These are phyloP conservation scores for Drosophila simulans DNA, from an alignment of 1,140 invertebrate genomes.

Conservation along the genomic window DNA sequence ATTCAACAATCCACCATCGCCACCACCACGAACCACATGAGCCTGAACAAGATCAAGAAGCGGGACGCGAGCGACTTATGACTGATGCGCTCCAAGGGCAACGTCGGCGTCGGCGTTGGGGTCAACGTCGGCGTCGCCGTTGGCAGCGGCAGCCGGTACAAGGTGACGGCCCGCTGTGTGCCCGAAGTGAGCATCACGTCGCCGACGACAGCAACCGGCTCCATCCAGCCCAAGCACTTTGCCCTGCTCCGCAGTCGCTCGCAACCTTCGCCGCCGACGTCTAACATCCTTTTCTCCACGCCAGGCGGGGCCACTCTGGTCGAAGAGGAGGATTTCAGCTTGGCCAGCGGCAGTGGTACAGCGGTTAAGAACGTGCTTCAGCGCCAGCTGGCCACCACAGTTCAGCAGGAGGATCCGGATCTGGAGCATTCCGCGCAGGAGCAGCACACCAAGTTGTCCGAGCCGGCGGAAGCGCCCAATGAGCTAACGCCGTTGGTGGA, in stretches of 20 bases:
- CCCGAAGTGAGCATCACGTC: slow-evolving; percentile 83
- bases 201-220: slow-evolving; percentile 59
- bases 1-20: slow-evolving; percentile 59
- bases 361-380: slow-evolving; percentile 68
- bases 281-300: slow-evolving; percentile 83
- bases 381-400: slow-evolving; percentile 67
- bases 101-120: slow-evolving; percentile 49
- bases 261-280: slow-evolving; percentile 61
- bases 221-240: slow-evolving; percentile 70
- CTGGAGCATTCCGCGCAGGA: slow-evolving; percentile 38
- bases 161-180: slow-evolving; percentile 83
- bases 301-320: slow-evolving; percentile 79
- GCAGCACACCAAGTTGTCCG: slow-evolving; percentile 29
- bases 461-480: slow-evolving; percentile 53
- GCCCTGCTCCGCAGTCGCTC: slow-evolving; percentile 75
- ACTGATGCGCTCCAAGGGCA: slow-evolving; percentile 80
- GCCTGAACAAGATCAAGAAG: slow-evolving; percentile 84
- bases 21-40: slow-evolving; percentile 78
- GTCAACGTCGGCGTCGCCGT: slow-evolving; percentile 61
- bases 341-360: slow-evolving; percentile 64
- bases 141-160: slow-evolving; percentile 79
- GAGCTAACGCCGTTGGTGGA: slow-evolving; percentile 70
- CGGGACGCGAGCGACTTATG: slow-evolving; percentile 84
- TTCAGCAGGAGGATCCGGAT: slow-evolving; percentile 59
- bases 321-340: slow-evolving; percentile 81